Conservation (phyloP, 35 echinoderm and acorn worm species). For the Lytechinus variegatus region DNA sequence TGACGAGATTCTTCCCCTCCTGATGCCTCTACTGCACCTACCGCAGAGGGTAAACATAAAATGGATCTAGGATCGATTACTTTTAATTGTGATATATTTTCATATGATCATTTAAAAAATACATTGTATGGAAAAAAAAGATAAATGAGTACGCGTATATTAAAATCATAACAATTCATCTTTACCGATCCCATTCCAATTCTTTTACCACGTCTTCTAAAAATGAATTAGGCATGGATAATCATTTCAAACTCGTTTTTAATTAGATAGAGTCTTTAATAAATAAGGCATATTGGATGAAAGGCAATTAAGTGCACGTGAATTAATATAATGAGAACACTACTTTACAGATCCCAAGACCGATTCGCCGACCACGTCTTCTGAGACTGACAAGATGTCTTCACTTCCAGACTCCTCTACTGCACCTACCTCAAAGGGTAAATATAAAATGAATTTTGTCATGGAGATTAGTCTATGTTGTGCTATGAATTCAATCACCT, state of each 20-base stretch:
- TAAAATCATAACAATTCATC: background rate
- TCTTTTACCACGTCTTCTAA: background rate
- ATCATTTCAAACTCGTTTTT: background rate
- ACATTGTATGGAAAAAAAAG: background rate
- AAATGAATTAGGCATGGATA: background rate
- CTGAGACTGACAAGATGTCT: background rate
- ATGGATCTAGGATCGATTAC: too few relatives aligned
- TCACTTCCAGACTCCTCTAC: too few relatives aligned
- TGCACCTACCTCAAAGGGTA: too few relatives aligned
- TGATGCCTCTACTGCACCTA: too few relatives aligned
- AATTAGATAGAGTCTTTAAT: too few relatives aligned
- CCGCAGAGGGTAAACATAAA: too few relatives aligned
- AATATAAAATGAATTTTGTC: too few relatives aligned
- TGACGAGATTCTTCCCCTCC: too few relatives aligned
- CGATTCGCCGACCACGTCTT: background rate
- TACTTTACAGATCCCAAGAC: background rate
- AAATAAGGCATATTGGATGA: background rate
- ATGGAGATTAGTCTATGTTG: too few relatives aligned
- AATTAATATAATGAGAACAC: background rate
- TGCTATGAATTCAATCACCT: too few relatives aligned
- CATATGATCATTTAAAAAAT: background rate
- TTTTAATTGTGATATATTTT: too few relatives aligned
- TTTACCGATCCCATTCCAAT: background rate
- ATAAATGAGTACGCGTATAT: background rate
- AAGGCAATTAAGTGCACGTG: background rate